Conservation (phyloP, 2,888 invertebrate species). For the Melinaea marsaeus region DNA sequence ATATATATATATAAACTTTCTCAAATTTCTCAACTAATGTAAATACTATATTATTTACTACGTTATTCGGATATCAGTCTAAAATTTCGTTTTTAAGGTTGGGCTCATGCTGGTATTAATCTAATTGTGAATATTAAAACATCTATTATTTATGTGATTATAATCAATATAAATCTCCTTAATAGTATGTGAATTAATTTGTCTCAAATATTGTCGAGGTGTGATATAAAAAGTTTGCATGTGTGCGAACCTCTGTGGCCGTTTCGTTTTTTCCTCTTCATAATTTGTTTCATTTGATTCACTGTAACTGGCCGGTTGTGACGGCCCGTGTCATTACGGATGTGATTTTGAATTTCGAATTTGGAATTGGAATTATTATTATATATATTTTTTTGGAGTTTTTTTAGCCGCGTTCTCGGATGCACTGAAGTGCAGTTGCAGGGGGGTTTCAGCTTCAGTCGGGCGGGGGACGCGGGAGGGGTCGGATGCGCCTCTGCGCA, state of each 20-base stretch:
- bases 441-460: slow-evolving; percentile 49
- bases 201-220: slow-evolving; percentile 59
- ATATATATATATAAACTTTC: slow-evolving; percentile 67
- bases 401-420: slow-evolving; percentile 56
- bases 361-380: slow-evolving; percentile 38
- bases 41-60: slow-evolving; percentile 63
- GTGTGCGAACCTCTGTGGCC: slow-evolving; percentile 38
- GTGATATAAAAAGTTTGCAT: slow-evolving; percentile 50
- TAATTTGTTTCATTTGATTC: slow-evolving; percentile 53
- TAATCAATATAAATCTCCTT: slow-evolving; percentile 56
- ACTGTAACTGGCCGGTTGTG: slow-evolving; percentile 25
- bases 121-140: slow-evolving; percentile 44
- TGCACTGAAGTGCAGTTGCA: slow-evolving; percentile 77
- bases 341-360: slow-evolving; percentile 25
- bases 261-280: slow-evolving; percentile 73
- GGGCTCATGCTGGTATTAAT: slow-evolving; percentile 62
- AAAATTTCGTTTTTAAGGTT: slow-evolving; percentile 75
- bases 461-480: slow-evolving; percentile 18
- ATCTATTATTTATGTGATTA: slow-evolving; percentile 60
- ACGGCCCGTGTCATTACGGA: slow-evolving; percentile 17
- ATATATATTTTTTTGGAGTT: slow-evolving; percentile 49
- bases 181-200: slow-evolving; percentile 50
- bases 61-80: slow-evolving; percentile 74
- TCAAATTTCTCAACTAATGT: slow-evolving; percentile 77
- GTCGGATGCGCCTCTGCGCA: slow-evolving; percentile 63